Conservation (phyloP, 2,113 vertebrate species). For the Caracal caracal region DNA sequence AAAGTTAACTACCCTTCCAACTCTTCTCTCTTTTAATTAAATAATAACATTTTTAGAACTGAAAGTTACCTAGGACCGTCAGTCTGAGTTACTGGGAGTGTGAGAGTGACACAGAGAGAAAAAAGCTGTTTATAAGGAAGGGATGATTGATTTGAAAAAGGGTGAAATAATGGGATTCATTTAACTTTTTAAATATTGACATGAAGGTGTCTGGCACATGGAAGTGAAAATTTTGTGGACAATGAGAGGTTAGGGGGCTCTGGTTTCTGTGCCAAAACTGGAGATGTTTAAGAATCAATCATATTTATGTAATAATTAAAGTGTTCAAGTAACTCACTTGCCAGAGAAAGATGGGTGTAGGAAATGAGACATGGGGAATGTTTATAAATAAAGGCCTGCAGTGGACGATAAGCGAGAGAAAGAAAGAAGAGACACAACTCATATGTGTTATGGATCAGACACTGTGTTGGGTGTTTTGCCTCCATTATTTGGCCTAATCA, state of each 20-base stretch:
- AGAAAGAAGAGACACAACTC: neutral
- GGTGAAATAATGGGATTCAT: neutral
- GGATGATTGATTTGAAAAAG: neutral
- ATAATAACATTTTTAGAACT: neutral
- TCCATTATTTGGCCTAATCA: neutral
- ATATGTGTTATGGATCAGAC: neutral
- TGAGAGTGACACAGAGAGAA: neutral
- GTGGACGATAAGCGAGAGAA: neutral
- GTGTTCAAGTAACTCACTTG: neutral
- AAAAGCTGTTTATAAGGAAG: neutral
- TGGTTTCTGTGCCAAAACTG: neutral
- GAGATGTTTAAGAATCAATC: neutral
- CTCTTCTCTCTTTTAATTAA: constrained; percentile 21
- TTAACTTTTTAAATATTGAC: neutral
- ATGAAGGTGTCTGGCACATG: neutral
- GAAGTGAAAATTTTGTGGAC: neutral
- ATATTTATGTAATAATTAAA: neutral
- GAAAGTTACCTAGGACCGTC: neutral
- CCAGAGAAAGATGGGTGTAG: neutral
- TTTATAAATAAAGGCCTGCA: neutral
- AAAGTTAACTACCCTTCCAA: neutral
- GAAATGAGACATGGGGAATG: neutral
- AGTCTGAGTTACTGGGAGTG: neutral
- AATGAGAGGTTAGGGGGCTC: neutral
- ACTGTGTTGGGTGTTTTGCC: neutral